These are phyloP conservation scores for Tineola bisselliella DNA, from an alignment of 2,888 invertebrate species.

Conservation along the genomic window DNA sequence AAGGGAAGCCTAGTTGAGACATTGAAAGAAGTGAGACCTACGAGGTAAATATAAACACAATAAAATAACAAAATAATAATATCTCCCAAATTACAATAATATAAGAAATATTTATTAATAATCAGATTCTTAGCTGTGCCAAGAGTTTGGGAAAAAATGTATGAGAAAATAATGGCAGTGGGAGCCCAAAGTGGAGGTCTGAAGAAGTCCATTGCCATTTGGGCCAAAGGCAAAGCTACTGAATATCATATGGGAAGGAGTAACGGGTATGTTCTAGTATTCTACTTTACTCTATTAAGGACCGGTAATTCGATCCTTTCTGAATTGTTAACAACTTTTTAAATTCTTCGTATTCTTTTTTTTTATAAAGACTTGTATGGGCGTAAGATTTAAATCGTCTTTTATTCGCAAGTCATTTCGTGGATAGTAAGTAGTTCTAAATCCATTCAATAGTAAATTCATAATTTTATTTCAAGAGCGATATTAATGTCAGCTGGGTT, in stretches of 20 bases:
- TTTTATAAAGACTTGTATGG: too few relatives aligned
- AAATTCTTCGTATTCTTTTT: too few relatives aligned
- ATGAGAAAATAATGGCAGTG: constrained; percentile 83
- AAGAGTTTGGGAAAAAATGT: constrained; percentile 93
- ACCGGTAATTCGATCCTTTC: too few relatives aligned
- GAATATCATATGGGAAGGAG: constrained; percentile 72
- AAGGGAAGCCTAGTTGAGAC: constrained; percentile 84
- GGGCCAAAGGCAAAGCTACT: constrained; percentile 82
- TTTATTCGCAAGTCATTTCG: too few relatives aligned
- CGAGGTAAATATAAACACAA: constrained; percentile 63
- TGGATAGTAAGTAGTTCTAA: neutral
- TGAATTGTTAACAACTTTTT: too few relatives aligned
- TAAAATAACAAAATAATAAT: too few relatives aligned
- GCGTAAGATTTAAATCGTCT: too few relatives aligned
- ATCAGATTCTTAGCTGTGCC: constrained; percentile 84
- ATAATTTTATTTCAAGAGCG: constrained; percentile 27
- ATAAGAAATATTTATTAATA: too few relatives aligned
- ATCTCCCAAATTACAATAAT: too few relatives aligned
- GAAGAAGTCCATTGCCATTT: constrained; percentile 75
- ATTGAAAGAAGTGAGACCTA: constrained; percentile 81
- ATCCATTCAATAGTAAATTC: neutral
- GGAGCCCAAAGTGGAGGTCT: constrained; percentile 76
- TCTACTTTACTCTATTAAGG: too few relatives aligned
- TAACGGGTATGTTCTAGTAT: constrained; percentile 43
- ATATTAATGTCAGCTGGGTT: constrained; percentile 39